Evolutionary conservation across 1,140 invertebrate genomes (phyloP), one percentile per base, ranked within the genome.

Genomic region (Drosophila watanabei): DNA sequence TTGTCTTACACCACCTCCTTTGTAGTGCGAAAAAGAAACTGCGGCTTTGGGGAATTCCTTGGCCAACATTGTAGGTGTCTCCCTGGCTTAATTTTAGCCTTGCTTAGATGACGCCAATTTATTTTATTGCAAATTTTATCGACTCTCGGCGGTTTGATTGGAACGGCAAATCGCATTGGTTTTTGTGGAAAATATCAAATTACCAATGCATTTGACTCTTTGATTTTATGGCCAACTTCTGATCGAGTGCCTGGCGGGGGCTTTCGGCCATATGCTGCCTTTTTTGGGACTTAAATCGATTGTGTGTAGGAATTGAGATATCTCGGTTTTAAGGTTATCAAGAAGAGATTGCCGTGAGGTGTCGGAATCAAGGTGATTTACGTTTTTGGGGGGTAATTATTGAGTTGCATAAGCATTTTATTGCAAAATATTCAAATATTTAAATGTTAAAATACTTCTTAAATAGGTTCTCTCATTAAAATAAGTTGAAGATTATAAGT

Each of bases 101-200:
- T 56, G 71, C 83, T n/a, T n/a, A n/a, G 82, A 87, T 88, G 56
- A 78, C 62, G 37, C 66, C 86, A 89, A 89, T 89, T 89, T 89
- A 89, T 89, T 89, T 89, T 89, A 90, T 89, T 80, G 82, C 86
- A 80, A 90, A 89, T 89, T 90, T 90, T 85, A 89, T 89, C 48
- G 86, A 56, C 86, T 62, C 68, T 68, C 58, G 41, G 66, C 80
- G 80, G 78, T 89, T 85, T 85, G 85, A 89, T 88, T 88, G 84
- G 84, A 54, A 54, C 24, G 39, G 62, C 46, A 71, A 68, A 68
- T 66, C 58, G 64, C 45, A 66, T 64, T 76, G 46, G 60, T 30
- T 69, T 78, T 76, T 49, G 41, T 43, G 16, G n/a, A 88, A 89
- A 81, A 81, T 89, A 90, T 88, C 85, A 49, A 66, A 82, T 88